Evolutionary conservation across 2,888 invertebrate genomes (phyloP), one percentile per base, ranked within the genome.

Genomic region (Papilio demoleus): DNA sequence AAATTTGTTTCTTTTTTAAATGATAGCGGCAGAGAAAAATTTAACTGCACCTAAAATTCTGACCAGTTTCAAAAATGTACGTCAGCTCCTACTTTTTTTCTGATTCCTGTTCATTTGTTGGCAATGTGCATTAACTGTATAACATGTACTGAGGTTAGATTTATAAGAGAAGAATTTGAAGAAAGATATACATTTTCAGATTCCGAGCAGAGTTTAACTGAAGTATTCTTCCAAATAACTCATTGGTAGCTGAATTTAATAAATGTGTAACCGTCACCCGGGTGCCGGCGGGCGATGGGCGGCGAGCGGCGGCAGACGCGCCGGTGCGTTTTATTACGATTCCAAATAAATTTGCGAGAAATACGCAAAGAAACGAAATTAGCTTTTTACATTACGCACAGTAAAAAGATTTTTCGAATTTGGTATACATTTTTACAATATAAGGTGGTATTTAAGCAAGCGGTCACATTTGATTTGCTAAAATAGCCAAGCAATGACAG

Each of bases 271-370:
- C 34, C 45, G 56, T 17, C 67, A 42, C 34, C 17, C 62, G 4
- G 14, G n/a, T n/a, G n/a, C n/a, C 27, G 14, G 14, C n/a, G 2
- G 17, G 45, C 19, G 45, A n/a, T 17, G 38, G 2, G 2, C 36
- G 2, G 12, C 38, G 38, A 11, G 31, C 31, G 31, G 31, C 31
- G 31, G 42, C 4, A 42, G 19, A 47, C 47, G 56, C 62, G 27
- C 67, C 36, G 42, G 63, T 68, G 67, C 62, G 62, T 68, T 68
- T 68, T 63, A 68, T 68, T 68, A 58, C 56, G 36, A 62, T 68
- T 68, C 63, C 45, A 63, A 63, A 45, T 45, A 68, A 62, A 62
- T 68, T 68, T 58, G 38, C 60, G 47, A 61, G 40, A 5, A 8
- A 61, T 65, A 24, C 65, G 58, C 65, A 45, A 14, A 24, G 27